Base-by-base conservation (phyloP, 2,888 invertebrate genomes). In the Patella pellucida region DNA sequence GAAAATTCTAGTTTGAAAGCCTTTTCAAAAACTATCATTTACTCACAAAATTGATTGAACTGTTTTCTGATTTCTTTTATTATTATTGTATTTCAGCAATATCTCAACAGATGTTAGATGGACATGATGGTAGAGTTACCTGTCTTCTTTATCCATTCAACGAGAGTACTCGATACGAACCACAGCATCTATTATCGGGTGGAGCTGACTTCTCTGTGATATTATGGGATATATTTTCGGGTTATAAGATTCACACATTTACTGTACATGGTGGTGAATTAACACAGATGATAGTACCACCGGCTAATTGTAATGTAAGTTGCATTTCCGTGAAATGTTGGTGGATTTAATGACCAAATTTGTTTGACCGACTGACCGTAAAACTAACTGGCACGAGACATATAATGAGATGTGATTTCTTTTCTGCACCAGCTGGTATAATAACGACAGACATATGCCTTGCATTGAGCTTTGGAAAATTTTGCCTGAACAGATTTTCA, bases 191-290 rank as follows among this genome's bases (percentile, higher is more conserved):
- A 76, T 94, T 99, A 0, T 98, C 97, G 0, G 99, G 99, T 1
- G 98, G 98, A 0, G 96, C 97, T 15, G 99, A 99, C 92, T 99
- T 99, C 92, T 97, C 98, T 0, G 97, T 98, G 3, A 97, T 97
- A 84, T 92, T 99, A 0, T 99, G 98, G 98, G 98, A 99, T 89
- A 92, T 99, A 82, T 96, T 96, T 88, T 95, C 95, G 52, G 97
- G 98, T 3, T 94, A 94, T 1, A 92, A 98, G 62, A 92, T 99
- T 74, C 97, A 99, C 90, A 94, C 97, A 5, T 99, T 99, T 92
- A 97, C 97, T 87, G 98, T 98, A 0, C 99, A 99, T 91, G 99
- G 98, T 0, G 99, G 99, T 0, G 98, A 98, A 92, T 96, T 99
- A 16, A 95, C 96, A 0, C 97, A 98, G 90, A 93, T 99, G 2